These are phyloP conservation scores for Agonum fuliginosum DNA, from an alignment of 2,888 invertebrate species.

Conservation along the genomic window DNA sequence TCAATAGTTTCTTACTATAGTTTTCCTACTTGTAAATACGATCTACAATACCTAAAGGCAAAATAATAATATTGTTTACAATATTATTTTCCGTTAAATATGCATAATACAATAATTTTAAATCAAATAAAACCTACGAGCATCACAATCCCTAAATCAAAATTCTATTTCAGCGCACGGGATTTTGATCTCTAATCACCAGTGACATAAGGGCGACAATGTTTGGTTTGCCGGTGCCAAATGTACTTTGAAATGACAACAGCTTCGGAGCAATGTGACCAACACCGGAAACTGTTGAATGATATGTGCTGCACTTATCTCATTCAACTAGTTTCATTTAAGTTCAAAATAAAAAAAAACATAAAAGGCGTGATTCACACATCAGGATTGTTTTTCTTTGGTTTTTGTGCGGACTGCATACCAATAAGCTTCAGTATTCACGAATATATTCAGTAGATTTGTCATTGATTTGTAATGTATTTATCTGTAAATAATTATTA, in stretches of 20 bases:
- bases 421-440: no score
- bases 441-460: no score
- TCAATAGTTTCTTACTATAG: no score
- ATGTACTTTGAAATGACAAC: slow-evolving; percentile 41
- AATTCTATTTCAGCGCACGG: not conserved
- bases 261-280: not conserved
- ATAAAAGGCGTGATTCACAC: slow-evolving; percentile 38
- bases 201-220: not conserved
- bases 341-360: slow-evolving; percentile 45
- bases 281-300: slow-evolving; percentile 40
- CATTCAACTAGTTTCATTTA: slow-evolving; percentile 46
- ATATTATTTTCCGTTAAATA: slow-evolving; percentile 10
- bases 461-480: no score
- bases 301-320: slow-evolving; percentile 48
- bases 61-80: slow-evolving; percentile 33
- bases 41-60: not conserved
- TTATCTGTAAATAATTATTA: no score
- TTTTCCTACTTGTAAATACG: no score
- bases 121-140: slow-evolving; percentile 18
- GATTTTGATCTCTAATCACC: not conserved
- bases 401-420: slow-evolving; percentile 5
- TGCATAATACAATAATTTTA: slow-evolving; percentile 35
- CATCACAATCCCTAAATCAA: not conserved
- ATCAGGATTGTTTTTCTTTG: slow-evolving; percentile 12
- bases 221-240: not conserved